Conservation (phyloP, 1,140 invertebrate genomes). For the Ceratosolen fusciceps region DNA sequence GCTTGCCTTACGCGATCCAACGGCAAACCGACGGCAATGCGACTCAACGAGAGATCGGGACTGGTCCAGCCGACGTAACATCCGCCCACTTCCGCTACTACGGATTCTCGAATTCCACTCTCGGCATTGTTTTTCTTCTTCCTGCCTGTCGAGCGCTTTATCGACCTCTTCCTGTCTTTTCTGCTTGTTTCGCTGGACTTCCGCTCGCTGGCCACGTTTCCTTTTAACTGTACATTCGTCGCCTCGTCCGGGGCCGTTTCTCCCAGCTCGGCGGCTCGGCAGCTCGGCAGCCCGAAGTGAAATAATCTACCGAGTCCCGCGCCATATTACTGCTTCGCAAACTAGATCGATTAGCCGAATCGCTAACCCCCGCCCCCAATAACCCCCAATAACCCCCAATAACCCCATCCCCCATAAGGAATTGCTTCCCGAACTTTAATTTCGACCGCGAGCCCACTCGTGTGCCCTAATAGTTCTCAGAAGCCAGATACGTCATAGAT, state of each 20-base stretch:
- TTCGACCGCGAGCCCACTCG: neutral
- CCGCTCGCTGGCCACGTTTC: constrained; percentile 20
- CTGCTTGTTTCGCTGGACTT: neutral
- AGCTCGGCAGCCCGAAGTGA: neutral
- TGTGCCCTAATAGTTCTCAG: too few relatives aligned
- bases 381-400: too few relatives aligned
- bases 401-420: too few relatives aligned
- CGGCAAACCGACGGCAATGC: neutral
- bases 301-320: too few relatives aligned
- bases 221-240: neutral
- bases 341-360: neutral
- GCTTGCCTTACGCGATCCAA: neutral
- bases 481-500: too few relatives aligned
- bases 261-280: neutral
- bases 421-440: neutral
- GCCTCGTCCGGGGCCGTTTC: neutral
- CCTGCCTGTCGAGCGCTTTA: neutral
- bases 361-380: too few relatives aligned
- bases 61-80: neutral
- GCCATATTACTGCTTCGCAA: neutral
- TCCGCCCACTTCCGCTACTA: constrained; percentile 14
- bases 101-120: constrained; percentile 8
- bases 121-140: neutral
- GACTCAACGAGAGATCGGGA: neutral
- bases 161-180: constrained; percentile 36